Conservation (phyloP, 2,888 invertebrate genomes). For the Eupithecia insigniata region DNA sequence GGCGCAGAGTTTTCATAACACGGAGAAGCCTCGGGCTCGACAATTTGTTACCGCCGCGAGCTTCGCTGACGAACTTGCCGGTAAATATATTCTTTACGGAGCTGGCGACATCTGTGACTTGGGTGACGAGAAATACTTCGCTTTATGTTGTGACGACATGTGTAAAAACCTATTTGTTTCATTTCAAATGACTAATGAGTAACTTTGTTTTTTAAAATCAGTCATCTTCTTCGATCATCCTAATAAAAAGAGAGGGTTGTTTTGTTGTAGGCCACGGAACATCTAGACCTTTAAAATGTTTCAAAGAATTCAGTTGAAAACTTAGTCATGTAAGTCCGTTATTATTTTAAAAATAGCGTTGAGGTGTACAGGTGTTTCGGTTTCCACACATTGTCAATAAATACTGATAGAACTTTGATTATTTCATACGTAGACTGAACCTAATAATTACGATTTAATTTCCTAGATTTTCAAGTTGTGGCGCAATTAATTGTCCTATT, state of each 20-base stretch:
- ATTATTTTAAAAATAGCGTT: neutral
- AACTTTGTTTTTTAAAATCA: neutral
- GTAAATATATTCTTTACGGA: slow-evolving; percentile 70
- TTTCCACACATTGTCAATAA: neutral
- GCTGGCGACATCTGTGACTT: slow-evolving; percentile 46
- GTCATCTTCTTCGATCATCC: neutral
- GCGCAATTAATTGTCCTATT: neutral
- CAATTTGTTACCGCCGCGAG: slow-evolving; percentile 71
- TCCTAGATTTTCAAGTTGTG: neutral
- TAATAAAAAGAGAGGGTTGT: neutral
- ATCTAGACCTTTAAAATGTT: neutral
- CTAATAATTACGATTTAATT: neutral
- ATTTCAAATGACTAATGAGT: neutral
- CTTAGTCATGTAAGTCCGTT: neutral
- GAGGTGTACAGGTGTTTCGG: neutral
- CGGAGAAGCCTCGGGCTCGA: slow-evolving; percentile 71
- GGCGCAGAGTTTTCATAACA: slow-evolving; percentile 76
- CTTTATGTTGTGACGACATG: slow-evolving; percentile 10
- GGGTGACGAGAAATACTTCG: slow-evolving; percentile 25
- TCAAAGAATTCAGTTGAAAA: neutral
- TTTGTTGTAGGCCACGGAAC: neutral
- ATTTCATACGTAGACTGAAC: neutral
- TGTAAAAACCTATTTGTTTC: neutral
- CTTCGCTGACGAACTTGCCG: slow-evolving; percentile 70
- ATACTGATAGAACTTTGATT: neutral